Conservation (phyloP, 2,797 vertebrate genomes). For the Tenualosa ilisha region DNA sequence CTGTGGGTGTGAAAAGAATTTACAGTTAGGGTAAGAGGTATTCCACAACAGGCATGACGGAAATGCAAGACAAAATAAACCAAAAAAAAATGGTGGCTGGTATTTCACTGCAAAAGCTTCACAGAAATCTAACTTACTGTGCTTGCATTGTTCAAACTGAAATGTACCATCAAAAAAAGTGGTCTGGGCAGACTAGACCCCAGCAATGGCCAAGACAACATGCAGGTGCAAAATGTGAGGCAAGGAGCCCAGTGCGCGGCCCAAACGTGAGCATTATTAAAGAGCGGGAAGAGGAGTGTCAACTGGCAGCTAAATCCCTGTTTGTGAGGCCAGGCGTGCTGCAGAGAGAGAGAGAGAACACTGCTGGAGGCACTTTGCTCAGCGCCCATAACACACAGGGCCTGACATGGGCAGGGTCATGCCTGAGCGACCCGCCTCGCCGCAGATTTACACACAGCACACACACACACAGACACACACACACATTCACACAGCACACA, state of each 20-base stretch:
- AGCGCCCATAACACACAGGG: constrained; percentile 74
- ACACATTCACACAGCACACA: constrained; percentile 60
- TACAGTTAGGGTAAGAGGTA: neutral
- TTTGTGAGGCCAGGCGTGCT: constrained; percentile 54
- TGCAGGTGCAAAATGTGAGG: constrained; percentile 36
- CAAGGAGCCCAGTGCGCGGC: constrained; percentile 23
- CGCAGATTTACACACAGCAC: constrained; percentile 67
- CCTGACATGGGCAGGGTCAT: constrained; percentile 80
- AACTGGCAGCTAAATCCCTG: constrained; percentile 60
- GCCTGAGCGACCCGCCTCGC: constrained; percentile 74
- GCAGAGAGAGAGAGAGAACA: constrained; percentile 41
- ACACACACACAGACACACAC: constrained; percentile 63
- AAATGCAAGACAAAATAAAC: neutral
- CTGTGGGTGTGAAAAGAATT: neutral
- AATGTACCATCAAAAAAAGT: neutral
- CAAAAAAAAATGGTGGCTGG: neutral
- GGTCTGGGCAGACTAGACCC: neutral
- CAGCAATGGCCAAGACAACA: neutral
- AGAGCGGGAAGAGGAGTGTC: constrained; percentile 44
- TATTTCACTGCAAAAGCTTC: neutral
- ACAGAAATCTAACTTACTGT: neutral
- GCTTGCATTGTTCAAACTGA: constrained; percentile 6
- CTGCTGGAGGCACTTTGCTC: constrained; percentile 78
- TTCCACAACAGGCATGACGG: neutral
- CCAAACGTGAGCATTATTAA: constrained; percentile 24